phyloP scores from a whole-genome alignment of 2,797 vertebrate genomes.

The Sternarchorhynchus goeldii region DNA sequence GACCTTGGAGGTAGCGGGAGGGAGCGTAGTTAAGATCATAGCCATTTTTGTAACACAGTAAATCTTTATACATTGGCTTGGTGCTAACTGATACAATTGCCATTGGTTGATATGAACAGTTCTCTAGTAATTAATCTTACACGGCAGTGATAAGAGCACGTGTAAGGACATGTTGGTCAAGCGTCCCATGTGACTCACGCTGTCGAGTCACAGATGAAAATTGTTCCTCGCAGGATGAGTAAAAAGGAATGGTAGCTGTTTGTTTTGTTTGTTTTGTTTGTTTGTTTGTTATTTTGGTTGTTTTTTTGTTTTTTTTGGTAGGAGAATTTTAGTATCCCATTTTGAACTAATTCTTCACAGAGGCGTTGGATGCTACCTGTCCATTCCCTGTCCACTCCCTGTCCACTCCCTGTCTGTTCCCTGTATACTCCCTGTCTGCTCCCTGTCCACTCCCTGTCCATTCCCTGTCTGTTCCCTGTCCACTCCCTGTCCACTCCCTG shows the following conservation, averaged over 20 bases:
- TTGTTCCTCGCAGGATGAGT: slow-evolving; percentile 22
- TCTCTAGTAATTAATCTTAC: slow-evolving; percentile 15
- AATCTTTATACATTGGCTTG: no score
- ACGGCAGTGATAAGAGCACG: slow-evolving; percentile 4
- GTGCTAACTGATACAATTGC: no score
- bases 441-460: no score
- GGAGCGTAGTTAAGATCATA: no score
- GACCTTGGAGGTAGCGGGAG: no score
- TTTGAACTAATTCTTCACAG: slow-evolving; percentile 43
- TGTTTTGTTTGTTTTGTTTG: not conserved
- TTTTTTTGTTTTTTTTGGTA: slow-evolving; percentile 2
- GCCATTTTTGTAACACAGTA: no score
- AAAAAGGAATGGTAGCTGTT: slow-evolving; percentile 26
- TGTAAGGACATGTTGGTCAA: slow-evolving; percentile 10
- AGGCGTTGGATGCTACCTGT: no score
- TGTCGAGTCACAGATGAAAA: slow-evolving; percentile 4
- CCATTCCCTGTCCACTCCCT: not conserved
- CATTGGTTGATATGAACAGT: no score
- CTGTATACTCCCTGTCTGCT: no score
- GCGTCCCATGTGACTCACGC: slow-evolving; percentile 9
- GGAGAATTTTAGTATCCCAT: slow-evolving; percentile 47
- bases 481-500: no score
- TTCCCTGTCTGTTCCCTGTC: no score
- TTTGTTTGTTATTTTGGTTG: slow-evolving; percentile 7
- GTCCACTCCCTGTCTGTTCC: no score